A percentile compares a stretch with the other conserved stretches of the same genome.
Evolutionary conservation across 2,113 vertebrate genomes (phyloP).

Genomic region (Setophaga kirtlandii): DNA sequence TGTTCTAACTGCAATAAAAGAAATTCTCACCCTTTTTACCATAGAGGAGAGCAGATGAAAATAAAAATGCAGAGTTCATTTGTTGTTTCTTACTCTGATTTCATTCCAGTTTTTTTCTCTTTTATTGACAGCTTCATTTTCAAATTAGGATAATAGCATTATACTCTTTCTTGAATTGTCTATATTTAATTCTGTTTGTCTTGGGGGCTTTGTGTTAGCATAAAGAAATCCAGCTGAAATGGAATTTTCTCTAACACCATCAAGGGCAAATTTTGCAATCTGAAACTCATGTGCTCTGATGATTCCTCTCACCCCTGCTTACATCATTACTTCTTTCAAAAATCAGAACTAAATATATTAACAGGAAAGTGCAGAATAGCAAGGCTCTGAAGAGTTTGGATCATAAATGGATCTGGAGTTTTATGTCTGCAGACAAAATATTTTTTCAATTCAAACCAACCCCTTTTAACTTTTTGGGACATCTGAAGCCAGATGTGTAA

Average conservation of each 20-base stretch:
- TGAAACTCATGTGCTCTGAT: background rate
- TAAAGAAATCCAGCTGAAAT: background rate
- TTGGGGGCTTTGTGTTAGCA: constrained; percentile 9
- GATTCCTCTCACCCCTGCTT: background rate
- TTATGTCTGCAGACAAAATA: background rate
- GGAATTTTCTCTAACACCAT: background rate
- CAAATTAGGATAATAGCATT: constrained; percentile 37
- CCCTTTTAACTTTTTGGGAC: background rate
- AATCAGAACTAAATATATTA: background rate
- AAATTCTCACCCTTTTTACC: background rate
- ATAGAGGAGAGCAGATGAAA: background rate
- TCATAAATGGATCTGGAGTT: background rate
- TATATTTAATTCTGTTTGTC: constrained; percentile 30
- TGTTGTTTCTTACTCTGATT: background rate
- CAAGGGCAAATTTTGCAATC: background rate
- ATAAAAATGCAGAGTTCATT: background rate
- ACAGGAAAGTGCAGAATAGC: background rate
- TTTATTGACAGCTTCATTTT: constrained; percentile 39
- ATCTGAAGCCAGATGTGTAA: background rate
- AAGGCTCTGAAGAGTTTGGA: background rate
- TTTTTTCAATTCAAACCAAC: background rate
- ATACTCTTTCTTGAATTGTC: background rate
- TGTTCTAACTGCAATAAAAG: background rate
- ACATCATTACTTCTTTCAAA: background rate
- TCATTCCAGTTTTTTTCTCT: background rate